Evolutionary conservation across 1,140 invertebrate genomes (phyloP).

Genomic region (Neodiprion fabricii): DNA sequence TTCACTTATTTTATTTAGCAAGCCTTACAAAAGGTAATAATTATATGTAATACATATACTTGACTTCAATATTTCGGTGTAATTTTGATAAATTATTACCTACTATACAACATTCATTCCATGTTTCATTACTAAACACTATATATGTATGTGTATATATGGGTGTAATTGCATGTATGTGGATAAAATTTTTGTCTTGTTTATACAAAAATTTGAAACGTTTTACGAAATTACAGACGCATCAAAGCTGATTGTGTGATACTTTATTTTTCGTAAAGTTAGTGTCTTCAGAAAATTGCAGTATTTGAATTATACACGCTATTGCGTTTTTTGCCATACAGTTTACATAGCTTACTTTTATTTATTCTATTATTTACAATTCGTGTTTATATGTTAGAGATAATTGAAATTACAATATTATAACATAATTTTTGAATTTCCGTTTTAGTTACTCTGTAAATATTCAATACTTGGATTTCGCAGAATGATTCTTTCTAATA

Average conservation of each 20-base stretch:
- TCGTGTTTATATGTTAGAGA: background rate
- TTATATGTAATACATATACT: background rate
- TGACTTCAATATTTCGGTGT: slow-evolving; percentile 3
- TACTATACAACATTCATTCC: slow-evolving; percentile 6
- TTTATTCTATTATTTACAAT: slow-evolving; percentile 2
- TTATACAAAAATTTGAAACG: background rate
- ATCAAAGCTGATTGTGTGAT: background rate
- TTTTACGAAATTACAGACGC: slow-evolving; percentile 1
- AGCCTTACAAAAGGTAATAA: background rate
- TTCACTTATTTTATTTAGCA: background rate
- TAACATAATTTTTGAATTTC: background rate
- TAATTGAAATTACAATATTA: background rate
- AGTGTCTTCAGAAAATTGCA: background rate
- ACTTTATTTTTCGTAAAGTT: background rate
- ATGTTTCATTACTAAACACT: background rate
- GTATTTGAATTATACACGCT: background rate
- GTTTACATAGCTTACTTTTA: background rate
- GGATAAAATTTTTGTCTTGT: background rate
- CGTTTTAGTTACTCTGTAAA: background rate
- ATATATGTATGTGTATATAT: background rate
- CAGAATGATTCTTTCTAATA: background rate
- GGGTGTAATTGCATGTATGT: background rate
- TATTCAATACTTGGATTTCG: background rate
- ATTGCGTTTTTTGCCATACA: background rate
- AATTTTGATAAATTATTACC: background rate